Base-by-base conservation (phyloP, 2,888 invertebrate species). In the Synanthedon andrenaeformis region DNA sequence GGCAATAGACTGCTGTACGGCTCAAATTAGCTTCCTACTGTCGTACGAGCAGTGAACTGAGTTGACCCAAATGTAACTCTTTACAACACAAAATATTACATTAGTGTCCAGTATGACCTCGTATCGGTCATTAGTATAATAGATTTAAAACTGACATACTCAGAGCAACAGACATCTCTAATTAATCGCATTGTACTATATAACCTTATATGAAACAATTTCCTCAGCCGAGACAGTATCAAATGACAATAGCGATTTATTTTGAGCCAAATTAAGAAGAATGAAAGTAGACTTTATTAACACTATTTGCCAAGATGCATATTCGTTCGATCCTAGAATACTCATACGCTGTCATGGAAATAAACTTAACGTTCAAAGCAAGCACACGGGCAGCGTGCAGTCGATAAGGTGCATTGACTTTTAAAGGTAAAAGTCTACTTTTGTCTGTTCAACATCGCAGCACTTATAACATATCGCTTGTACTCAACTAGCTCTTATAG, bases 201-300 rank as follows among this genome's bases (percentile, higher is more conserved):
- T 70, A 68, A 63, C 65, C 69, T 70, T 72, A 74, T 69, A 72
- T 73, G 73, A 73, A 74, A 75, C 71, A 70, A 70, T 76, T 76
- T 74, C 72, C 72, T 71, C 65, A 69, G 69, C 67, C 59, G 64
- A 59, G 65, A 61, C 62, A 60, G 58, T 67, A 68, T 68, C 70
- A 76, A 74, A 74, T 74, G 74, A 75, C 76, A 72, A 73, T 71
- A 69, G 69, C 65, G 64, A 72, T 73, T 73, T 45, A 49, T 49
- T 49, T 19, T 23, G 42, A 54, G 17, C 14, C 19, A 54, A 54
- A 42, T 23, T 11, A 14, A 11, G n/a, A 49, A 41, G 49, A 41
- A n/a, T 19, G 5, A 45, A 42, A 41, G 51, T 56, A 55, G 60
- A 61, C 55, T 62, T 64, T 57, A 60, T 61, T 58, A 63, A 64